phyloP scores from a whole-genome alignment of 2,888 invertebrate genomes.

The Cremastobaeus sp. region DNA sequence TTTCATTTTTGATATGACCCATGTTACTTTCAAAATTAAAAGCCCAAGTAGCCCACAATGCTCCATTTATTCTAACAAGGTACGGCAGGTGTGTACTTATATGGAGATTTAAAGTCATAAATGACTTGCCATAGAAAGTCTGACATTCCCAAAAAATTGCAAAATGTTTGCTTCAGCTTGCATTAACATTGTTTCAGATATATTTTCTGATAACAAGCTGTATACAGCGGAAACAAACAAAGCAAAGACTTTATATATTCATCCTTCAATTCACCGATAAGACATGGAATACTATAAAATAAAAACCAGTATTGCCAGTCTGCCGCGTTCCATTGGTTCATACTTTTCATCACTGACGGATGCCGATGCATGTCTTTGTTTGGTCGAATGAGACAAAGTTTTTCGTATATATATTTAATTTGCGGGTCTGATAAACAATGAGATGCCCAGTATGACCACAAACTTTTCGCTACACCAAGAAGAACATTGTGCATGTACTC shows the following conservation, averaged over 20 bases:
- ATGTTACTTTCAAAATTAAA: slow-evolving; percentile 46
- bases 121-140: slow-evolving; percentile 12
- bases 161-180: slow-evolving; percentile 20
- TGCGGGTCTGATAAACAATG: slow-evolving; percentile 11
- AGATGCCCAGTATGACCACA: slow-evolving; percentile 37
- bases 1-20: slow-evolving; percentile 30
- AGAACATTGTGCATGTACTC: slow-evolving; percentile 53
- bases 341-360: slow-evolving; percentile 23
- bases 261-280: slow-evolving; percentile 14
- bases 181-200: slow-evolving; percentile 46
- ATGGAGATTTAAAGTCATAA: slow-evolving; percentile 28
- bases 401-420: slow-evolving; percentile 10
- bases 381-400: slow-evolving; percentile 17
- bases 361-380: slow-evolving; percentile 43
- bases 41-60: slow-evolving; percentile 24
- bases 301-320: slow-evolving; percentile 57
- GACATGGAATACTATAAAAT: slow-evolving; percentile 50
- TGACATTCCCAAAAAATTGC: slow-evolving; percentile 17
- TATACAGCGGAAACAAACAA: slow-evolving; percentile 34
- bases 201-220: slow-evolving; percentile 31
- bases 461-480: slow-evolving; percentile 25
- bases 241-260: slow-evolving; percentile 11
- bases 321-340: slow-evolving; percentile 45
- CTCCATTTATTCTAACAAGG: slow-evolving; percentile 13
- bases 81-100: slow-evolving; percentile 14